These are phyloP conservation scores for Diploptera punctata DNA, from an alignment of 2,888 invertebrate species.

Conservation along the genomic window DNA sequence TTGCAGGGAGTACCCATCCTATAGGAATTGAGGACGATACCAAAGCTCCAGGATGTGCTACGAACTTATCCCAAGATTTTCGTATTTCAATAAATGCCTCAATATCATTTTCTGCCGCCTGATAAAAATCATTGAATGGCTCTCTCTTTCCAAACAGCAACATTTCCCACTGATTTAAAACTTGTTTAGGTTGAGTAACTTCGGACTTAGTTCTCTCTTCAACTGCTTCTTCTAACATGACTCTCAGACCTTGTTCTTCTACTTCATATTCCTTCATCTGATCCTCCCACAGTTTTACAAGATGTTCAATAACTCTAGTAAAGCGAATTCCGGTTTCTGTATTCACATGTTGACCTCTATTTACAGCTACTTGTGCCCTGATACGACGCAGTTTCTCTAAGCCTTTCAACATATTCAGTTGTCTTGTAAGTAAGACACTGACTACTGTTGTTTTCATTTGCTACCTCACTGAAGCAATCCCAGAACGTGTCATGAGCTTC, in stretches of 20 bases:
- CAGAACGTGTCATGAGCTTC: too few relatives aligned
- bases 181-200: constrained; percentile 9
- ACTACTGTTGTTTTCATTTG: too few relatives aligned
- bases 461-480: too few relatives aligned
- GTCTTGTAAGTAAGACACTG: too few relatives aligned
- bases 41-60: constrained; percentile 53
- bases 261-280: constrained; percentile 67
- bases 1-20: constrained; percentile 73
- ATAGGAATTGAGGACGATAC: constrained; percentile 68
- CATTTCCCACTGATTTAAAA: constrained; percentile 28
- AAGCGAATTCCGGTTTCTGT: constrained; percentile 63
- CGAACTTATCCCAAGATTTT: constrained; percentile 59
- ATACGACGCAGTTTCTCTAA: constrained; percentile 69
- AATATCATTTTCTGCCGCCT: constrained; percentile 49
- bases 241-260: constrained; percentile 68
- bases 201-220: constrained; percentile 35
- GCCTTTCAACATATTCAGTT: constrained; percentile 67
- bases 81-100: constrained; percentile 58
- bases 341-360: constrained; percentile 66
- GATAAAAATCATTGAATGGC: constrained; percentile 23
- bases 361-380: constrained; percentile 65
- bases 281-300: constrained; percentile 68
- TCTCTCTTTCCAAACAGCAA: constrained; percentile 26
- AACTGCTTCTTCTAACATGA: constrained; percentile 61
- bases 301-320: constrained; percentile 64